These are phyloP conservation scores for Mastacembelus armatus DNA, from an alignment of 2,797 vertebrate species.

Conservation along the genomic window DNA sequence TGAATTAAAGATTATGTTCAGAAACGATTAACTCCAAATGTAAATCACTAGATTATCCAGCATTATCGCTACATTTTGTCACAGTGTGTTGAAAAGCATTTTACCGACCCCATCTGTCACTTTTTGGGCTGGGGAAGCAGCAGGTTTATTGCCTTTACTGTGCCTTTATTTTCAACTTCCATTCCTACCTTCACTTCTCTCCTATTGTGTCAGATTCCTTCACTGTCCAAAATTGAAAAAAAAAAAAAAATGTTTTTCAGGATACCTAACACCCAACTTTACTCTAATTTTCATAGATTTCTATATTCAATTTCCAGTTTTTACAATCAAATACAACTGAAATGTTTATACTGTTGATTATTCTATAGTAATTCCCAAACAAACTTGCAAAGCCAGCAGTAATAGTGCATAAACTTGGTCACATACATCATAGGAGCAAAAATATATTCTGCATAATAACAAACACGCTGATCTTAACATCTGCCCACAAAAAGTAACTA, in stretches of 20 bases:
- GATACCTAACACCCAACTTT: too few species aligned
- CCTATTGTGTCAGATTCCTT: too few species aligned
- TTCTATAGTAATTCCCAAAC: not conserved
- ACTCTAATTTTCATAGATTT: too few species aligned
- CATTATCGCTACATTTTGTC: not conserved
- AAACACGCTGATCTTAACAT: too few species aligned
- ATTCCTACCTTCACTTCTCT: not conserved
- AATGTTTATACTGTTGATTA: not conserved
- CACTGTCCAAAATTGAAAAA: too few species aligned
- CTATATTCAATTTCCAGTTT: not conserved
- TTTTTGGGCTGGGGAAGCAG: not conserved
- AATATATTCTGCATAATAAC: too few species aligned
- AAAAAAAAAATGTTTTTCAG: too few species aligned
- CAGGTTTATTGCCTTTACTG: not conserved
- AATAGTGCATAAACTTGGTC: too few species aligned
- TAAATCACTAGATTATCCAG: constrained; percentile 9
- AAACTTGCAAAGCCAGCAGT: constrained; percentile 21
- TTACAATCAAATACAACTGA: not conserved
- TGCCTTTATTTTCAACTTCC: not conserved
- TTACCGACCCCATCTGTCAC: not conserved
- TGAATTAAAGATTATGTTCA: not conserved
- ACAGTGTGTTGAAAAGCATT: constrained; percentile 1
- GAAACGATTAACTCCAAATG: not conserved
- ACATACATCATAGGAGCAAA: too few species aligned
- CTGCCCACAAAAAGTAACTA: constrained; percentile 5